These are phyloP conservation scores for Alces alces DNA, from an alignment of 2,113 vertebrate species.

Conservation along the genomic window DNA sequence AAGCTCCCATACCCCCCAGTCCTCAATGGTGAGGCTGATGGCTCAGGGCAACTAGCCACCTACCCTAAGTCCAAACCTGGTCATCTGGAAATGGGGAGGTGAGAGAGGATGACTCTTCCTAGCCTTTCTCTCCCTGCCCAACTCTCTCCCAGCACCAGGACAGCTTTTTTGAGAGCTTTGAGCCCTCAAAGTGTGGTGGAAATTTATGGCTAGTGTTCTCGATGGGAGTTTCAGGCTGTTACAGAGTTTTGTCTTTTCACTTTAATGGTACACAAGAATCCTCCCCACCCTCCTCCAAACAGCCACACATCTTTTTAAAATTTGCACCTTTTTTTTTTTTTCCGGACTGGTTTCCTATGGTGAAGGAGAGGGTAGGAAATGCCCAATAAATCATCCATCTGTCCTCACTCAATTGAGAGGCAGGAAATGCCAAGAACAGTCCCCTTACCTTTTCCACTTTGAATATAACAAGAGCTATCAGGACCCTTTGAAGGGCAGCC, in stretches of 20 bases:
- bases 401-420: slow-evolving; percentile 72
- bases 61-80: neutral
- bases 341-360: slow-evolving; percentile 62
- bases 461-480: slow-evolving; percentile 57
- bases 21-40: neutral
- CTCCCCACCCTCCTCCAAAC: slow-evolving; percentile 16
- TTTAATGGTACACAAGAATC: slow-evolving; percentile 61
- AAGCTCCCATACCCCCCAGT: neutral
- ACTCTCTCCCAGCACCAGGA: neutral
- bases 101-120: neutral
- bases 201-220: slow-evolving; percentile 40
- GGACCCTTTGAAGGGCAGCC: slow-evolving; percentile 28
- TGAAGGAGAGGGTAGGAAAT: slow-evolving; percentile 65
- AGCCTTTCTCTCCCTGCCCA: neutral
- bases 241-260: slow-evolving; percentile 33
- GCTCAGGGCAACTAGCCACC: neutral
- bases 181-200: neutral
- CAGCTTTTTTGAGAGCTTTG: neutral
- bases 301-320: slow-evolving; percentile 69
- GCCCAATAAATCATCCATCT: slow-evolving; percentile 71
- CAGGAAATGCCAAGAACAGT: slow-evolving; percentile 67
- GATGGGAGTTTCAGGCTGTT: slow-evolving; percentile 49
- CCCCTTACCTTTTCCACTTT: slow-evolving; percentile 60
- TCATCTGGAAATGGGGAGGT: neutral
- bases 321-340: slow-evolving; percentile 65